A percentile compares a stretch with the other conserved stretches of the same genome.
Evolutionary conservation across 53 echinoderm and acorn worm species (phyloP).

Genomic region (Antedon mediterranea): DNA sequence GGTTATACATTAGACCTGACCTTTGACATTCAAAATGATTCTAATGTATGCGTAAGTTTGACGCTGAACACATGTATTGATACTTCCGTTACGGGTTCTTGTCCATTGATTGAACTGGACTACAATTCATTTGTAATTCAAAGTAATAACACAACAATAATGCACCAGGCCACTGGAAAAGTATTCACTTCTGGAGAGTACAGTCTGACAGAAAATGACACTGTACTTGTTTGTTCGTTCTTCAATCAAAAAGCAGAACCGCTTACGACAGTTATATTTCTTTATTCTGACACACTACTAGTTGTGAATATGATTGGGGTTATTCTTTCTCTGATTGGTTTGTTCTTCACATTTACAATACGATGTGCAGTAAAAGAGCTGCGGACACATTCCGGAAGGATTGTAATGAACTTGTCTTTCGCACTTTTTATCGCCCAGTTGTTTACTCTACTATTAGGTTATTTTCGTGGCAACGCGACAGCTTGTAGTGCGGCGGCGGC

Average conservation of each 20-base stretch:
- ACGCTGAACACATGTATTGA: background rate
- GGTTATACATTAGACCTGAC: background rate
- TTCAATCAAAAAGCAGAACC: background rate
- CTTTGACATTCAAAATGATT: background rate
- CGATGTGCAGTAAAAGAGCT: background rate
- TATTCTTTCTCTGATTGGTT: background rate
- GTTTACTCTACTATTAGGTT: background rate
- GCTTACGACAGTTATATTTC: background rate
- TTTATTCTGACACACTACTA: background rate
- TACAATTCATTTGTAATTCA: background rate
- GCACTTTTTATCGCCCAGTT: background rate
- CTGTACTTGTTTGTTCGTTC: background rate
- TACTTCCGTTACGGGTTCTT: background rate
- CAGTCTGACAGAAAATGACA: background rate
- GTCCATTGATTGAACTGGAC: background rate
- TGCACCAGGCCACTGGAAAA: background rate
- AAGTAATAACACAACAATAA: background rate
- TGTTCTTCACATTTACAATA: background rate
- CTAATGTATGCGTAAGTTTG: background rate
- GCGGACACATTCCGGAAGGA: background rate
- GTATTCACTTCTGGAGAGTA: background rate
- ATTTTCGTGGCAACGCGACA: background rate
- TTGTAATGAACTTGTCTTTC: background rate
- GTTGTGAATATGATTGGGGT: background rate
- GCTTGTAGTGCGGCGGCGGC: background rate